These are phyloP conservation scores for Drosophila gunungcola DNA, from an alignment of 1,140 invertebrate species.

Conservation along the genomic window DNA sequence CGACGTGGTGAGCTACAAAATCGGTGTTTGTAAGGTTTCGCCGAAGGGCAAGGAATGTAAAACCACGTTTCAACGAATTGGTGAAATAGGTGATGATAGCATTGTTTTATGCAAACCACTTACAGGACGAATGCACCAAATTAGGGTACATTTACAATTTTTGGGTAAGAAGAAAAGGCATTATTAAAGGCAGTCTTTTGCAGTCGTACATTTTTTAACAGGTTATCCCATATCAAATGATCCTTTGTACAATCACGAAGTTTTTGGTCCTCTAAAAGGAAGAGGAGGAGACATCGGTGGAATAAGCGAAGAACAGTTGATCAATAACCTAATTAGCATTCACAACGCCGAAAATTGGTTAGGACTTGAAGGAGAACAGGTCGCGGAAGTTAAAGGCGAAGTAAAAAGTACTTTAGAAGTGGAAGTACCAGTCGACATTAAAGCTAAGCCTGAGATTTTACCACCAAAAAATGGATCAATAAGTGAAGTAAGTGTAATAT, in stretches of 20 bases:
- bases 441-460: not conserved
- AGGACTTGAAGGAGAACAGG: constrained; percentile 95
- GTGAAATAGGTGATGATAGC: constrained; percentile 94
- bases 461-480: not conserved
- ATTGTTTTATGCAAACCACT: constrained; percentile 96
- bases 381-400: constrained; percentile 86
- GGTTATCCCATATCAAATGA: constrained; percentile 97
- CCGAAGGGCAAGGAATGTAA: constrained; percentile 95
- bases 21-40: constrained; percentile 97
- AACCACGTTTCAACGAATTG: constrained; percentile 95
- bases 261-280: constrained; percentile 96
- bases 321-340: constrained; percentile 94
- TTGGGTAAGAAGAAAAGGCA: constrained; percentile 87
- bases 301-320: constrained; percentile 95
- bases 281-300: constrained; percentile 96
- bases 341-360: constrained; percentile 97
- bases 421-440: not conserved
- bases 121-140: constrained; percentile 99
- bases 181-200: too few species aligned
- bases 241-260: constrained; percentile 96
- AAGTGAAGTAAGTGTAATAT: not conserved
- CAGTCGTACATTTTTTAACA: not conserved
- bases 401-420: constrained; percentile 85
- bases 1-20: constrained; percentile 96
- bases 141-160: constrained; percentile 99